Conservation (phyloP, 2,113 vertebrate genomes). For the Albula glossodonta region DNA sequence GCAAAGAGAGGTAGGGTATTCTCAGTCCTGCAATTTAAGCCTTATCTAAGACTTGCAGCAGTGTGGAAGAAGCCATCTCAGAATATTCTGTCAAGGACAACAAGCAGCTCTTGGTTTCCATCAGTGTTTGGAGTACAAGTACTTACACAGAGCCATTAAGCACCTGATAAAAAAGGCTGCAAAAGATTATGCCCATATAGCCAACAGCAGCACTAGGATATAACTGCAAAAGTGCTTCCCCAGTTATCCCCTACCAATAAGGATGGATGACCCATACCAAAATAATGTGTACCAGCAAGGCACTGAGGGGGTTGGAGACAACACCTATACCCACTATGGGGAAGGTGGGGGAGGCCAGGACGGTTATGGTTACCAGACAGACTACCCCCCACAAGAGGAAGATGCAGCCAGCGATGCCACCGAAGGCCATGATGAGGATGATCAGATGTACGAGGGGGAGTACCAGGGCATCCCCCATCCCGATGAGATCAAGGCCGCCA, state of each 20-base stretch:
- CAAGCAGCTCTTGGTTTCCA: conserved; percentile 15
- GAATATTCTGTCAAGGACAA: not conserved
- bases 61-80: conserved; percentile 4
- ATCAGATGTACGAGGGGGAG: conserved; percentile 97
- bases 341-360: conserved; percentile 63
- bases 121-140: not conserved
- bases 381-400: conserved; percentile 77
- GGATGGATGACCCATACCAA: conserved; percentile 80
- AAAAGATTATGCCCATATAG: conserved; percentile 46
- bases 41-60: conserved; percentile 27
- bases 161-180: not conserved
- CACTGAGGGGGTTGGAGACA: conserved; percentile 46
- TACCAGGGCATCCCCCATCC: conserved; percentile 97
- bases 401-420: conserved; percentile 93
- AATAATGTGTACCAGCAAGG: conserved; percentile 74
- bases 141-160: not conserved
- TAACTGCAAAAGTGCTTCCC: not conserved
- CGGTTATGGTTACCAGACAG: conserved; percentile 68
- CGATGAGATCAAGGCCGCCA: conserved; percentile 80
- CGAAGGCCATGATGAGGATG: conserved; percentile 93
- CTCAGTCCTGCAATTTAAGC: conserved; percentile 39
- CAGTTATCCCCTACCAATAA: conserved; percentile 22
- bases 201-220: not conserved
- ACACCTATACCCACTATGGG: conserved; percentile 63
- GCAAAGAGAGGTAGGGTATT: conserved; percentile 44